Evolutionary conservation across 2,797 vertebrate species (phyloP), one percentile per base, ranked within the genome.

Genomic region (Falco naumanni): DNA sequence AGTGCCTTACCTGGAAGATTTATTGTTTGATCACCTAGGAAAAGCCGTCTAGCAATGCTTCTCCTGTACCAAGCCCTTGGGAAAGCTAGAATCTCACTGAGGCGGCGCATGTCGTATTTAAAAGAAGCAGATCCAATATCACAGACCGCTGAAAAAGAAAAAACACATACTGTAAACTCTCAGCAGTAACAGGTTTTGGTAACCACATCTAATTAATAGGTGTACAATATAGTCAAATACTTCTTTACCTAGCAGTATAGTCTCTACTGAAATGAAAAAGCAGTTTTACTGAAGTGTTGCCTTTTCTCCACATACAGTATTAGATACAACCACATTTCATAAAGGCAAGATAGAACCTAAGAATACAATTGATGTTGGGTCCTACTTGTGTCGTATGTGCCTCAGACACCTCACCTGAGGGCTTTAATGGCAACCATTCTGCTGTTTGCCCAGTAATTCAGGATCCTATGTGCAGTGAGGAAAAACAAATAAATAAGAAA

Each of bases 121-220:
- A 99, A 99, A 69, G 99, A 99, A 80, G 99, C 99, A 7, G 99
- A 99, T 71, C 99, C 99, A 54, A 99, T 99, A 97, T 99, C 99
- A 95, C 99, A 99, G 86, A 99, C 99, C 77, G 99, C 99, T 99
- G 94, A 84, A 54, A 90, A 86, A 84, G 79, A 79, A 91, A 74
- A 93, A 39, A 28, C 12, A 95, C 4, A 71, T 34, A 59, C 12
- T 82, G 76, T 69, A 83, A 75, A 65, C 10, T 41, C 54, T 34
- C 61, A 59, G 9, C 18, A 72, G 37, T 16, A 83, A 61, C 39
- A 84, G 34, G 48, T n/a, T 81, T 84, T 56, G 29, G n/a, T 77
- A 91, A 93, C 2, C 48, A 29, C 76, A 76, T 45, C 19, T 63
- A 57, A 51, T 56, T 41, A 47, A 45, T 6, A 69, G 28, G 12